Conservation (phyloP, 2,113 vertebrate species). For the Charadrius vociferus region DNA sequence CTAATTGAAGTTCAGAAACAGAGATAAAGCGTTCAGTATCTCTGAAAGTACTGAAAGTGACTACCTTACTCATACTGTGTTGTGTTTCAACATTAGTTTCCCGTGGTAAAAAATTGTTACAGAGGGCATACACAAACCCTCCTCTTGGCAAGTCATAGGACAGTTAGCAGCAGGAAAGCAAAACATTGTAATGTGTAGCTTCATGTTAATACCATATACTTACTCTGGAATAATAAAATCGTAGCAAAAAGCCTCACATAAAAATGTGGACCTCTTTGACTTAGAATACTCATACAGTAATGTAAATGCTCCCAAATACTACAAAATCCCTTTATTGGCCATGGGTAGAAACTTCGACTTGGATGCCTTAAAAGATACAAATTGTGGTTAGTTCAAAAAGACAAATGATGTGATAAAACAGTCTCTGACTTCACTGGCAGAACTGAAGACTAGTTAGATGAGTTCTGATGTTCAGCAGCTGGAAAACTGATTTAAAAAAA, state of each 20-base stretch:
- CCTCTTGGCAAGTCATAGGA: neutral
- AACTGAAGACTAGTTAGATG: neutral
- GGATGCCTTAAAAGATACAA: neutral
- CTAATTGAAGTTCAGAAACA: neutral
- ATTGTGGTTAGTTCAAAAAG: neutral
- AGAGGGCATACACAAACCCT: neutral
- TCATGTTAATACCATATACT: neutral
- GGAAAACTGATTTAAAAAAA: neutral
- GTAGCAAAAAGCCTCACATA: neutral
- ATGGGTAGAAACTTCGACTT: neutral
- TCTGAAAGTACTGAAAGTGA: neutral
- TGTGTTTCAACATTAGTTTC: neutral
- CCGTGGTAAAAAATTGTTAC: neutral
- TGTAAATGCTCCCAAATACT: neutral
- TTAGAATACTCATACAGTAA: neutral
- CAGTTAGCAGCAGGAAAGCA: neutral
- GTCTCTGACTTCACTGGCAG: neutral
- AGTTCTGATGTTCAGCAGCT: neutral
- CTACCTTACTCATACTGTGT: neutral
- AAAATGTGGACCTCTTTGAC: neutral
- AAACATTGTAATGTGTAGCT: neutral
- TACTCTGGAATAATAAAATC: neutral
- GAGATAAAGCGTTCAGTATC: neutral
- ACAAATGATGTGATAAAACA: neutral
- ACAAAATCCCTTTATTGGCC: neutral